These are phyloP conservation scores for Paradisaea rubra DNA, from an alignment of 2,113 vertebrate genomes.

Conservation along the genomic window DNA sequence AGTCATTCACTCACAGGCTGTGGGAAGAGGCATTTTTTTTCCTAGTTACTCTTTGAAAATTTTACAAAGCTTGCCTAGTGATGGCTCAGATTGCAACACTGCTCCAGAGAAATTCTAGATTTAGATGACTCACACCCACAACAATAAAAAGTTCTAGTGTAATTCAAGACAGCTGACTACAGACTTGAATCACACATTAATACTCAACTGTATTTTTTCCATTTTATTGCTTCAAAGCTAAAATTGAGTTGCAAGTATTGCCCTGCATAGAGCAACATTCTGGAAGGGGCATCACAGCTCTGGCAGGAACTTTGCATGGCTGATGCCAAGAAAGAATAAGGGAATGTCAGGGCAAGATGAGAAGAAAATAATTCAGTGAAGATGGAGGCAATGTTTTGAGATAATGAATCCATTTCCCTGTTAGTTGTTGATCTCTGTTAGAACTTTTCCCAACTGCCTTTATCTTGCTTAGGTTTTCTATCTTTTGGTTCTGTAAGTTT, in stretches of 20 bases:
- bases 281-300: background rate
- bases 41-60: background rate
- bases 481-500: background rate
- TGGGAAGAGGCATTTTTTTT: background rate
- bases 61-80: background rate
- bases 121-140: conserved; percentile 24
- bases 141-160: conserved; percentile 13
- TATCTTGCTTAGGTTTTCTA: background rate
- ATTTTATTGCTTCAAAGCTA: conserved; percentile 19
- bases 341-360: background rate
- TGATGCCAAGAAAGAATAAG: background rate
- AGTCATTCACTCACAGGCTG: background rate
- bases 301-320: background rate
- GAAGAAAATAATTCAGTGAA: conserved; percentile 10
- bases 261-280: background rate
- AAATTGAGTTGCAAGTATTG: background rate
- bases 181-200: background rate
- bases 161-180: conserved; percentile 40
- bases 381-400: background rate
- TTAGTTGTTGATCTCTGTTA: background rate
- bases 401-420: background rate
- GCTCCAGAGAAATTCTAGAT: background rate
- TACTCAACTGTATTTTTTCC: background rate
- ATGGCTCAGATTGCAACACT: background rate
- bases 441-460: background rate